Conservation (phyloP, 2,113 vertebrate species). For the Dasyurus viverrinus region DNA sequence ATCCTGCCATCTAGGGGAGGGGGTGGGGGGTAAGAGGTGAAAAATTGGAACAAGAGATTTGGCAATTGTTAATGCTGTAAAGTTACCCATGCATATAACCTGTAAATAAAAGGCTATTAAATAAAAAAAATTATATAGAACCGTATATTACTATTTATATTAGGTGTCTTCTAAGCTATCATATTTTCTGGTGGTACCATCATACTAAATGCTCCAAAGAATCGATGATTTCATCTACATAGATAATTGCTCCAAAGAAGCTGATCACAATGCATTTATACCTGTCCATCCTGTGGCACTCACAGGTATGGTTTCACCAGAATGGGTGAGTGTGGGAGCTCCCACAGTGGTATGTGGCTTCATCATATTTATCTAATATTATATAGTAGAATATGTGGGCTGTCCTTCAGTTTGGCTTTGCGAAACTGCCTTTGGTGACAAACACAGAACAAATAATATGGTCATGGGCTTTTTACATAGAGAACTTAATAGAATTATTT, state of each 20-base stretch:
- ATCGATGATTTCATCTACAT: background rate
- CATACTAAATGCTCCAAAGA: background rate
- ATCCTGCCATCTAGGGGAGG: too few species aligned
- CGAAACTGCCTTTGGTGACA: background rate
- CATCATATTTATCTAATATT: background rate
- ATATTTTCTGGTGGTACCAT: background rate
- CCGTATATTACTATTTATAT: background rate
- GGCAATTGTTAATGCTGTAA: too few species aligned
- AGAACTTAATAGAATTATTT: background rate
- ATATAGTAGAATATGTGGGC: background rate
- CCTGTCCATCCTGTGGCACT: background rate
- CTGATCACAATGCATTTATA: background rate
- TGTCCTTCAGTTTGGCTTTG: background rate
- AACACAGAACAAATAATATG: background rate
- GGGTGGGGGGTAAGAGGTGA: too few species aligned
- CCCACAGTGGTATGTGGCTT: background rate
- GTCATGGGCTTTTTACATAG: background rate
- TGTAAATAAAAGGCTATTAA: too few species aligned
- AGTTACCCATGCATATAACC: too few species aligned
- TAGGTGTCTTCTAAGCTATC: background rate
- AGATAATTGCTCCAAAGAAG: background rate
- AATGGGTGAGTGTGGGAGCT: fast-evolving
- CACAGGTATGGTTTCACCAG: background rate
- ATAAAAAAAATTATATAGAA: background rate
- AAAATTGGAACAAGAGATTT: too few species aligned